These are phyloP conservation scores for Perca fluviatilis DNA, from an alignment of 2,113 vertebrate species.

Conservation along the genomic window DNA sequence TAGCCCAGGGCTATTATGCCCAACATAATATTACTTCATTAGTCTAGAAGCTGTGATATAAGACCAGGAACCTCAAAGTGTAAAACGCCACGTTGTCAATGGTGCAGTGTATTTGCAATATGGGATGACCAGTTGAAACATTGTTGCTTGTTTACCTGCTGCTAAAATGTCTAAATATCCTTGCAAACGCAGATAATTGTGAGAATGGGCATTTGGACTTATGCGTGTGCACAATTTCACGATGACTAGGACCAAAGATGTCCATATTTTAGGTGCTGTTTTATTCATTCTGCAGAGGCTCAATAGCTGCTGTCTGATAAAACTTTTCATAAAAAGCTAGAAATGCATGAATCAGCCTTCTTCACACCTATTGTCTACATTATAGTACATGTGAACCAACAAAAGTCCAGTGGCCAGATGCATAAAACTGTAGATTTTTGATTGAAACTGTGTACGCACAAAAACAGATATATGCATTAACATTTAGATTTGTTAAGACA, in stretches of 20 bases:
- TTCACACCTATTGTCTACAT: background rate
- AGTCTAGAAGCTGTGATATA: background rate
- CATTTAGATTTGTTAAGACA: too few species aligned
- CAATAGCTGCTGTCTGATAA: background rate
- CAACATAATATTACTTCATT: constrained; percentile 8
- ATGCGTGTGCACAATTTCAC: background rate
- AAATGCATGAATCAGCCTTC: background rate
- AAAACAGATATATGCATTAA: too few species aligned
- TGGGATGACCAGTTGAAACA: background rate
- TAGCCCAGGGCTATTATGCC: background rate
- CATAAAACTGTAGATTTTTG: too few species aligned
- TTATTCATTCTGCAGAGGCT: too few species aligned
- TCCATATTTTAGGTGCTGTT: too few species aligned
- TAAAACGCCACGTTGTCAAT: constrained; percentile 18
- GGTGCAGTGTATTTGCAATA: background rate
- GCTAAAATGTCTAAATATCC: background rate
- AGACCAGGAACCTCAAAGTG: background rate
- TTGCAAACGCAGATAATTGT: background rate
- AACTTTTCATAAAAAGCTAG: background rate
- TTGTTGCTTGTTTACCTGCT: background rate
- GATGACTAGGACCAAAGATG: background rate
- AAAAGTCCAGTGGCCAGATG: too few species aligned
- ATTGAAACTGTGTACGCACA: too few species aligned
- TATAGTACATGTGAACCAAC: background rate
- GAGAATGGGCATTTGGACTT: background rate